Evolutionary conservation across 1,140 invertebrate genomes (phyloP).

Genomic region (Phymorhynchus buccinoides): DNA sequence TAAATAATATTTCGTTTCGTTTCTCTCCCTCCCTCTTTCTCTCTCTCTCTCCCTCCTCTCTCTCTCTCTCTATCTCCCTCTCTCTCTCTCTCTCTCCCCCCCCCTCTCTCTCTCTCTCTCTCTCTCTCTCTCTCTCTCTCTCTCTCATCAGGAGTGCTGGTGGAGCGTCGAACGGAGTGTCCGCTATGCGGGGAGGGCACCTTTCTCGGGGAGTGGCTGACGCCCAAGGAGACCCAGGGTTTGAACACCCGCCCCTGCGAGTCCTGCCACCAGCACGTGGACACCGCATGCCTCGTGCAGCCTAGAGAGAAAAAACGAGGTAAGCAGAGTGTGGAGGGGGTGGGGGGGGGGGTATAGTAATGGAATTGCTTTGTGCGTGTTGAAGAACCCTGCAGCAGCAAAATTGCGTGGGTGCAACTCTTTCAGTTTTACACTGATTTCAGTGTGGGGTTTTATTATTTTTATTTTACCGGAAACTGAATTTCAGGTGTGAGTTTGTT

Average conservation of each 20-base stretch:
- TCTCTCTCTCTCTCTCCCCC: neutral
- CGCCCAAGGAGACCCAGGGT: slow-evolving; percentile 62
- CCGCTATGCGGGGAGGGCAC: slow-evolving; percentile 54
- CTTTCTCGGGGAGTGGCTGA: slow-evolving; percentile 67
- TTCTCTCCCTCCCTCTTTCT: too few species aligned
- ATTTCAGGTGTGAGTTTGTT: too few species aligned
- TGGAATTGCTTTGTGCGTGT: neutral
- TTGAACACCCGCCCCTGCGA: slow-evolving; percentile 53
- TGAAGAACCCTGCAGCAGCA: too few species aligned
- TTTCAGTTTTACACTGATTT: too few species aligned
- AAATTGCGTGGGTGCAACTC: too few species aligned
- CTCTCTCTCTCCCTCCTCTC: too few species aligned
- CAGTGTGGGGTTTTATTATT: neutral
- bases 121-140: too few species aligned
- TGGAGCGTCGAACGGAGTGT: slow-evolving; percentile 60
- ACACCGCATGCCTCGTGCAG: slow-evolving; percentile 59
- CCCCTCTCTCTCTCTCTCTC: neutral
- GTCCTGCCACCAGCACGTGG: slow-evolving; percentile 53
- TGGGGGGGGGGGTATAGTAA: too few species aligned
- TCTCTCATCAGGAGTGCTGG: slow-evolving; percentile 51
- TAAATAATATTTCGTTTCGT: too few species aligned
- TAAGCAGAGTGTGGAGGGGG: too few species aligned
- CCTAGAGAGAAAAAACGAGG: slow-evolving; percentile 62
- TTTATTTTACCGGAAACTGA: too few species aligned
- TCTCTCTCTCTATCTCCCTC: too few species aligned